Evolutionary conservation across 2,888 invertebrate species (phyloP), one percentile per base, ranked within the genome.

Genomic region (Nematopogon swammerdamellus): DNA sequence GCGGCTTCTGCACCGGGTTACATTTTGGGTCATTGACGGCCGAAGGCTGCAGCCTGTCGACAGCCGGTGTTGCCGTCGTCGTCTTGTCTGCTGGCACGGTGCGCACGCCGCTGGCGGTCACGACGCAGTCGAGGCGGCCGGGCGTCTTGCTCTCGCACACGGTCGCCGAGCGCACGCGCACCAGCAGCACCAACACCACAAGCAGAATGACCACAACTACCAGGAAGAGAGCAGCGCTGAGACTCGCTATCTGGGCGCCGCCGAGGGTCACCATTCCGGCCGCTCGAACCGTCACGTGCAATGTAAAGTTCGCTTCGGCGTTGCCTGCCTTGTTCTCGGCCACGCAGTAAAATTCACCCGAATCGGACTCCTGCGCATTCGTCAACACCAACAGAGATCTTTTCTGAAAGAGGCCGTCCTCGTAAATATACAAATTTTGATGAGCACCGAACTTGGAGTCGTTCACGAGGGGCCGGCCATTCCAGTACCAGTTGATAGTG

Each of bases 281-380:
- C 45, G 90, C 83, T 51, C 87, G 76, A 71, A 90, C 84, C 48
- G 88, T 85, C 49, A 95, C 90, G 63, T 90, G 89, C 43, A 95
- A 80, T 36, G 94, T 94, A 63, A 94, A 94, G 70, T 95, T 95
- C 14, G 92, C 91, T 73, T 92, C 92, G 29, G 90, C 89, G 61
- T 85, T 89, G 18, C 94, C 95, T 3, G 92, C 95, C 53, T 89
- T 86, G 70, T 95, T 95, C 69, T 93, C 92, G 8, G 94, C 94
- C 1, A 92, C 88, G 68, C 95, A 95, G 66, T 91, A 91, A 71
- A 94, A 92, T 60, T 91, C 92, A 51, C 87, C 88, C 1, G 90
- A 87, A 64, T 92, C 92, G 2, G 88, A 82, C 67, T 91, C 91
- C 70, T 91, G 91, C 18, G 91, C 89, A 64, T 92, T 92, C 29